Base-by-base conservation (phyloP, 2,113 vertebrate species). In the Quiscalus mexicanus region DNA sequence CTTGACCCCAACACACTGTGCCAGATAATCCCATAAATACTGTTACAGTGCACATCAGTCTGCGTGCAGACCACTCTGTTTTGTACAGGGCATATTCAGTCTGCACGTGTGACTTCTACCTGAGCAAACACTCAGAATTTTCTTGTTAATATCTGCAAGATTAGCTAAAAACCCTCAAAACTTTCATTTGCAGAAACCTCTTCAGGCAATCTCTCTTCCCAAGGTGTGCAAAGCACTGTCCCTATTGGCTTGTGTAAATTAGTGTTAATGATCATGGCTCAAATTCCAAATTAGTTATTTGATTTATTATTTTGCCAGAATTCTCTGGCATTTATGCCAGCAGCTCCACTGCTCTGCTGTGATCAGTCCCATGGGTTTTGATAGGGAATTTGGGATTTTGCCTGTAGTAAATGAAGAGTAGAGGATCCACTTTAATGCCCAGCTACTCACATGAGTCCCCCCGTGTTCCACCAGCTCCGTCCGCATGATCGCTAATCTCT, bases 41-140 rank as follows among this genome's bases (percentile, higher is more conserved):
- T 19, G 1, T 13, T 22, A 4, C 84, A 60, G 17, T 2, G 10
- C 1, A 0, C 50, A 16, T 3, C 76, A 21, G 37, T 6, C 37
- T 3, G 1, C 0, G 2, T 6, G 37, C 35, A 50, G 53, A 59
- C 27, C 37, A 37, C 37, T 27, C 19, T 0, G 8, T 5, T 83
- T 20, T 7, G 24, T 15, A n/a, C 60, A 8, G 4, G 20, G 22
- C 15, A 14, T 1, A 2, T 2, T 4, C 23, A 21, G 8, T 13
- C 79, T 53, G 41, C 37, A 16, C 0, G 0, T 18, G n/a, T 20
- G 47, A 28, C 27, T 84, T 45, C 52, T 23, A 3, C 17, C 15
- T 12, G 5, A 79, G 19, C 19, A 87, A 82, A 75, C 35, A 44
- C 10, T 53, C 37, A 47, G 70, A 15, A 20, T 67, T 68, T 68